Conservation (phyloP, 2,113 vertebrate genomes). For the Acrocephalus kingi region DNA sequence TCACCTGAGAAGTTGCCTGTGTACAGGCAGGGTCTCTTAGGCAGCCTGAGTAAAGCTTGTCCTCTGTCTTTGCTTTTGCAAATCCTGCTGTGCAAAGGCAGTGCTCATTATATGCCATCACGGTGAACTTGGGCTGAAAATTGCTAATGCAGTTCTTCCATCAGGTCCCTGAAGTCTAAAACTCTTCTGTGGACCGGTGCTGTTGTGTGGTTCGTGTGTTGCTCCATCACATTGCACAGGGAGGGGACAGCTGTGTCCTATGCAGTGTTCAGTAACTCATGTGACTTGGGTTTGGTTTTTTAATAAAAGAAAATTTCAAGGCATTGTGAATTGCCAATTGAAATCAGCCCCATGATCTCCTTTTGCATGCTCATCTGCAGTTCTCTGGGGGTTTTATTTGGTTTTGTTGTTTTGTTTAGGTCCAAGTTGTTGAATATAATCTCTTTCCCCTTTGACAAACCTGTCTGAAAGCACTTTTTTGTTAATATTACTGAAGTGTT, state of each 20-base stretch:
- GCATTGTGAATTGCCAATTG: not conserved
- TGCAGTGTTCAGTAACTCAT: rapidly evolving
- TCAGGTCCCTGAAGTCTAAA: rapidly evolving
- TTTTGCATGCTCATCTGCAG: rapidly evolving
- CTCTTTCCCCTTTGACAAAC: not conserved
- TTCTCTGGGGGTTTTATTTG: not conserved
- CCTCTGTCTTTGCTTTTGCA: not conserved
- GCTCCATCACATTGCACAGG: not conserved
- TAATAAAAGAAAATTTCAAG: not conserved
- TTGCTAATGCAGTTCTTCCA: not conserved
- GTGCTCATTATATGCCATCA: rapidly evolving
- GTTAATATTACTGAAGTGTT: slow-evolving; percentile 57
- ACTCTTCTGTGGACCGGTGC: not conserved
- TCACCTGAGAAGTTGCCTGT: not conserved
- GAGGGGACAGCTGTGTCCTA: not conserved
- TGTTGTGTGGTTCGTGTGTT: not conserved
- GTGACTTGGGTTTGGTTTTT: not conserved
- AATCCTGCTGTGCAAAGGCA: not conserved
- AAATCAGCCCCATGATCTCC: not conserved
- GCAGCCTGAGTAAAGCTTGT: not conserved
- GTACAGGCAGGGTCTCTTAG: not conserved
- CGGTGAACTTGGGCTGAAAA: not conserved
- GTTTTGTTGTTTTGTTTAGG: not conserved
- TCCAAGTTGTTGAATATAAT: not conserved
- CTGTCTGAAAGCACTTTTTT: slow-evolving; percentile 25